Evolutionary conservation across 2,888 invertebrate genomes (phyloP).

Genomic region (Sinohyriopsis cumingii): DNA sequence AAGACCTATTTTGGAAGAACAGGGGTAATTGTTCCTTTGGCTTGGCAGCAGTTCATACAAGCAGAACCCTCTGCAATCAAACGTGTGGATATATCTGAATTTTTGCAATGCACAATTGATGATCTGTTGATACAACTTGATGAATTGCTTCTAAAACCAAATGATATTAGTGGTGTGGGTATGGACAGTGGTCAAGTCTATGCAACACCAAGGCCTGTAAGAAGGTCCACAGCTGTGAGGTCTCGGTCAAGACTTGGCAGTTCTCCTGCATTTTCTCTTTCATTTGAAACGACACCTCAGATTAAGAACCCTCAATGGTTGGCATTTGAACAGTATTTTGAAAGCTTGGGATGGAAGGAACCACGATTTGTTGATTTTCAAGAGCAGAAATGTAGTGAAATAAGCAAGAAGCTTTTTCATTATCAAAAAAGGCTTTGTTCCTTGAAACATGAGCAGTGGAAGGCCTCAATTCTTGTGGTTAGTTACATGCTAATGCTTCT

Average conservation of each 20-base stretch:
- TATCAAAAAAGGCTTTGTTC: constrained; percentile 48
- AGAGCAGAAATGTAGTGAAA: no score
- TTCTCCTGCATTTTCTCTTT: constrained; percentile 20
- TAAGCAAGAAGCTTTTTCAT: constrained; percentile 29
- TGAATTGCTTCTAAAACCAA: constrained; percentile 32
- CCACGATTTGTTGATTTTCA: no score
- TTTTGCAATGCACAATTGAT: constrained; percentile 45
- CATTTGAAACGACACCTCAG: no score
- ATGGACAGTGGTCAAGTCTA: no score
- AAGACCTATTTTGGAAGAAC: no score
- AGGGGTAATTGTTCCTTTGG: no score
- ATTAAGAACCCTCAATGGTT: no score
- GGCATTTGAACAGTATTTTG: no score
- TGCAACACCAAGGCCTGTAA: constrained; percentile 17
- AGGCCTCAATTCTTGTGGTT: constrained; percentile 42
- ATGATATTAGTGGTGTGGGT: not conserved
- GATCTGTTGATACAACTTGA: constrained; percentile 52
- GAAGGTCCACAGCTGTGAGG: constrained; percentile 21
- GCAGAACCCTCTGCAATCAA: no score
- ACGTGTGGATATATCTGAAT: constrained; percentile 9
- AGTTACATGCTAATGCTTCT: constrained; percentile 51
- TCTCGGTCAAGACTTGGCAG: constrained; percentile 33
- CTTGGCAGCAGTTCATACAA: no score
- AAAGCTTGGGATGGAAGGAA: no score
- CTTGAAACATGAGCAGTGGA: constrained; percentile 40